phyloP scores from a whole-genome alignment of 2,888 invertebrate species.

The Villa cingulata region DNA sequence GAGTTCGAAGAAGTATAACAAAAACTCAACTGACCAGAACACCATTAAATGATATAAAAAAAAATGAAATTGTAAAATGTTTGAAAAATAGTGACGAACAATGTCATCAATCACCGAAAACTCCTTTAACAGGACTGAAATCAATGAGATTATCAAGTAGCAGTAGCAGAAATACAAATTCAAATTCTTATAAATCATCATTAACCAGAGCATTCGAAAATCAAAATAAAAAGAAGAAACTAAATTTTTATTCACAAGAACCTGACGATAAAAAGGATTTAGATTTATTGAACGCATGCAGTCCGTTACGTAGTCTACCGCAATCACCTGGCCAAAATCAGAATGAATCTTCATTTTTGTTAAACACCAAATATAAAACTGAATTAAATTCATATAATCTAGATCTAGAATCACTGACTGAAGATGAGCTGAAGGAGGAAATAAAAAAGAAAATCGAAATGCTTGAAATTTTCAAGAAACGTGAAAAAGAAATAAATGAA shows the following conservation, averaged over 20 bases:
- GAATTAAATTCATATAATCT: background rate
- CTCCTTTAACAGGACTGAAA: background rate
- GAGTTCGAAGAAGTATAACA: background rate
- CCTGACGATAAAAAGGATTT: background rate
- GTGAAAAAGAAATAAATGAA: constrained; percentile 15
- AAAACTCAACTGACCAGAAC: background rate
- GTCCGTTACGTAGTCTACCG: background rate
- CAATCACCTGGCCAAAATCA: background rate
- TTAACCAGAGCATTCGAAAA: background rate
- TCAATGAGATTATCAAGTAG: background rate
- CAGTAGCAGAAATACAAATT: background rate
- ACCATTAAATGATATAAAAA: background rate
- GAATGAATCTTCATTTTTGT: too few relatives aligned
- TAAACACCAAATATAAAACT: too few relatives aligned
- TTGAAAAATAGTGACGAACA: background rate
- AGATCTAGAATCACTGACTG: background rate
- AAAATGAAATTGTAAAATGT: background rate
- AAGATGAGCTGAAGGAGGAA: background rate
- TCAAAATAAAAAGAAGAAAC: background rate
- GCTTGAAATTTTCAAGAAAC: background rate
- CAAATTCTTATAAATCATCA: background rate
- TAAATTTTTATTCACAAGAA: background rate
- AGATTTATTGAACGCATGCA: background rate
- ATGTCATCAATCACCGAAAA: background rate
- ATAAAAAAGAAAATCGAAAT: background rate